phyloP scores from a whole-genome alignment of 1,140 invertebrate species.

The Ceratosolen solmsi region DNA sequence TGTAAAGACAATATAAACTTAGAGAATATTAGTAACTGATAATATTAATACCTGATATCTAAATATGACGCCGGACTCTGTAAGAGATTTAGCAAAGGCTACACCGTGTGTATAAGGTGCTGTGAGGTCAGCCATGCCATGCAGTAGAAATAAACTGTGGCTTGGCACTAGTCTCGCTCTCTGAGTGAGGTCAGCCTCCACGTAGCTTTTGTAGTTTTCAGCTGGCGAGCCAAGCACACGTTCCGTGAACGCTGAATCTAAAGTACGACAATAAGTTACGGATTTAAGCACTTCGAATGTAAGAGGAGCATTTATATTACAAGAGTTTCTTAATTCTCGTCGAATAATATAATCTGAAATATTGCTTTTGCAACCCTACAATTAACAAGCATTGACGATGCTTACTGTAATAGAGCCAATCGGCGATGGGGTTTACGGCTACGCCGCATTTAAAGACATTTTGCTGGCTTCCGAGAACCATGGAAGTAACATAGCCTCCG shows the following conservation, averaged over 20 bases:
- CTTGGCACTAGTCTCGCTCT: conserved; percentile 87
- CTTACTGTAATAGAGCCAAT: conserved; percentile 96
- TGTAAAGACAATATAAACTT: no score
- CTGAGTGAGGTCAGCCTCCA: conserved; percentile 91
- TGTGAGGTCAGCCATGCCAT: conserved; percentile 91
- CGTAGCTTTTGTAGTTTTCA: conserved; percentile 94
- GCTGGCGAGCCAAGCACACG: conserved; percentile 89
- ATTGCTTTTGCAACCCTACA: no score
- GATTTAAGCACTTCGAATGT: no score
- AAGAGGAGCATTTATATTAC: no score
- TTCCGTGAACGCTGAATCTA: conserved; percentile 96
- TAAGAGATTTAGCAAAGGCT: conserved; percentile 88
- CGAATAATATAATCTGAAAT: no score
- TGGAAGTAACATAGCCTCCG: conserved; percentile 92
- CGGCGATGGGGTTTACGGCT: conserved; percentile 93
- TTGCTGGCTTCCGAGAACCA: conserved; percentile 89
- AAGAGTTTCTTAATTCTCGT: no score
- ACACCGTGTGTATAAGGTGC: conserved; percentile 94
- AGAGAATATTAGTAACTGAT: neutral
- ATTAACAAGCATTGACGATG: conserved; percentile 50
- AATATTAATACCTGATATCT: conserved; percentile 85
- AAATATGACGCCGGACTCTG: conserved; percentile 89
- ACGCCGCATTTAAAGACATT: conserved; percentile 93
- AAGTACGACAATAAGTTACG: neutral
- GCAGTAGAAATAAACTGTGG: conserved; percentile 90